Percentiles rank a stretch among this genome's conserved stretches.
Conservation (phyloP, 1,140 invertebrate species). For the Oncopeltus fasciatus region DNA sequence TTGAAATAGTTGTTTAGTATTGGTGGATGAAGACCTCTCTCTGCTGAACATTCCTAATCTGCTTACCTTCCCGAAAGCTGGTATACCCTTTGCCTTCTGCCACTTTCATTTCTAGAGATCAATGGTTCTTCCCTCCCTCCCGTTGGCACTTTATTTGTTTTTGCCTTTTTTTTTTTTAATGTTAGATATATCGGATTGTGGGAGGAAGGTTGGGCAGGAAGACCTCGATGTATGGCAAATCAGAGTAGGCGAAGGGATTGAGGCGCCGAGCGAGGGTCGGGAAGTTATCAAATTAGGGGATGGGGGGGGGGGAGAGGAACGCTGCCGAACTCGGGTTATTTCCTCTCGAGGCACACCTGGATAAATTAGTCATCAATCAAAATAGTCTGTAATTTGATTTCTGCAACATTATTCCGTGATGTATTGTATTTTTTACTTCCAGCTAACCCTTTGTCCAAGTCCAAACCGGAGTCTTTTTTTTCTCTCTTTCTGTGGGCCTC, state of each 20-base stretch:
- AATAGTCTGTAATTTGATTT: conserved; percentile 21
- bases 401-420: conserved; percentile 18
- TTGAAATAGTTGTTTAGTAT: no score
- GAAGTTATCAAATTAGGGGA: neutral
- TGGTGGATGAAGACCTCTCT: no score
- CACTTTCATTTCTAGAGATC: no score
- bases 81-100: no score
- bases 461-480: neutral
- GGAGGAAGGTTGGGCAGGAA: no score
- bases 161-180: no score
- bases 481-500: neutral
- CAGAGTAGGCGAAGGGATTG: neutral
- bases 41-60: no score
- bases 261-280: neutral
- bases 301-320: neutral
- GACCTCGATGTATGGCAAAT: neutral
- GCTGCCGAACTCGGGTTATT: no score
- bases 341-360: neutral
- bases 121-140: no score
- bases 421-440: conserved; percentile 18
- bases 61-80: no score
- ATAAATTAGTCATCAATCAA: conserved; percentile 23
- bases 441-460: conserved; percentile 5
- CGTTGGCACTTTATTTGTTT: no score
- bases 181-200: no score